Conservation (phyloP, 2,888 invertebrate genomes). For the Julus scandinavius region DNA sequence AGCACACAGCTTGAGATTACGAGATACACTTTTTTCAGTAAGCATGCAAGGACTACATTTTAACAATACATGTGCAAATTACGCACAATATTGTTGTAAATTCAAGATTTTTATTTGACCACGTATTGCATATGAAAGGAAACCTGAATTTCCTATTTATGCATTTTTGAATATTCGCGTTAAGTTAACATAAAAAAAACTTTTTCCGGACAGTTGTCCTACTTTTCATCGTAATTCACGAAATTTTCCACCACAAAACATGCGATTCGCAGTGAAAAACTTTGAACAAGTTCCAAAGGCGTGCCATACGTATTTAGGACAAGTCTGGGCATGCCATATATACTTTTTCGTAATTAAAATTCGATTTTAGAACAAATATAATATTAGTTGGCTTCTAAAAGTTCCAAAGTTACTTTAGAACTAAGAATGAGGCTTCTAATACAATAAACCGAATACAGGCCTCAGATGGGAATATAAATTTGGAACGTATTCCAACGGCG, state of each 20-base stretch:
- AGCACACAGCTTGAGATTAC: conserved; percentile 1
- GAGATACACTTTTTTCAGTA: background rate
- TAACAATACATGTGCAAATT: background rate
- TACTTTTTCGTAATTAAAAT: too few species aligned
- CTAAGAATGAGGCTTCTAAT: too few species aligned
- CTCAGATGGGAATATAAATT: too few species aligned
- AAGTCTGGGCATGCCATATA: too few species aligned
- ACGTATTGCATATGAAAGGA: background rate
- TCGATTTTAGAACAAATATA: too few species aligned
- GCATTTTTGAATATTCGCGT: background rate
- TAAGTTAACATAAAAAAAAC: background rate
- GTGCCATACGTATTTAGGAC: too few species aligned
- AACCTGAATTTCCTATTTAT: background rate
- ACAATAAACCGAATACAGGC: too few species aligned
- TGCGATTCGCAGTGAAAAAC: background rate
- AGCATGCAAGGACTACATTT: background rate
- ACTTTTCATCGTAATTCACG: background rate
- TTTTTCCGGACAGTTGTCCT: conserved; percentile 6
- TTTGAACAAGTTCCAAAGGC: too few species aligned
- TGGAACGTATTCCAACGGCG: too few species aligned
- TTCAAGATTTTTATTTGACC: conserved; percentile 8
- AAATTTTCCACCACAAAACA: background rate
- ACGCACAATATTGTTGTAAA: background rate
- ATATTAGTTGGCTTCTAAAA: too few species aligned
- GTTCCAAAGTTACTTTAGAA: too few species aligned